Evolutionary conservation across 2,113 vertebrate genomes (phyloP).

Genomic region (Origma solitaria): DNA sequence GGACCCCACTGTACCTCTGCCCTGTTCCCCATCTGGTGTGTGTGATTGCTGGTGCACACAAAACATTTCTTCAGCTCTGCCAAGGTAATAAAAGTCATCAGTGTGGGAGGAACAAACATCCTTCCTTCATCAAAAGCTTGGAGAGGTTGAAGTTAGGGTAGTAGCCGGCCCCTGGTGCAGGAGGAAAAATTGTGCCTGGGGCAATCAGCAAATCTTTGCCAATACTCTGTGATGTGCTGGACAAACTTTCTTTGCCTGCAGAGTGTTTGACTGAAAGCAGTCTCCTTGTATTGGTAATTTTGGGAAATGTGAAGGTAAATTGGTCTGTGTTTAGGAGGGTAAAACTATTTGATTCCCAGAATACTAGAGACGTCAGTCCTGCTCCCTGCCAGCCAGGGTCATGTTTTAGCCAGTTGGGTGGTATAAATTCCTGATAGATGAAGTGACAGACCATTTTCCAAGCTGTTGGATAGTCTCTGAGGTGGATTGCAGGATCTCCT

Average conservation of each 20-base stretch:
- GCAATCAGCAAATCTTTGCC: not conserved
- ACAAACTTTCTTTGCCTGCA: not conserved
- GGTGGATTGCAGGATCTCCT: not conserved
- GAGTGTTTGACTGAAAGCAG: not conserved
- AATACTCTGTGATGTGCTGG: not conserved
- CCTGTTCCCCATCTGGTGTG: fast-evolving
- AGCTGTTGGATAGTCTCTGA: not conserved
- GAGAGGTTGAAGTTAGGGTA: not conserved
- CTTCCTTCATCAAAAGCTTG: not conserved
- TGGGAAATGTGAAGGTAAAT: not conserved
- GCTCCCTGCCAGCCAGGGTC: not conserved
- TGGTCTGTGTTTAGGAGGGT: not conserved
- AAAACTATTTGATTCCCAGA: not conserved
- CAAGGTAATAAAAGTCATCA: not conserved
- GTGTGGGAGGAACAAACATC: not conserved
- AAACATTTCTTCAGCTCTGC: not conserved
- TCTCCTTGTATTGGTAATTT: not conserved
- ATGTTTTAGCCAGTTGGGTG: not conserved
- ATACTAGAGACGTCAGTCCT: not conserved
- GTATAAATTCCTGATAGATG: not conserved
- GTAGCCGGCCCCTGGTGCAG: not conserved
- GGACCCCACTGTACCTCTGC: not conserved
- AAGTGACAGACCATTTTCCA: not conserved
- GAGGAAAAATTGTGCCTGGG: not conserved
- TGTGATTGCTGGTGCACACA: not conserved